These are phyloP conservation scores for Drosophila simulans DNA, from an alignment of 1,140 invertebrate species.

Conservation along the genomic window DNA sequence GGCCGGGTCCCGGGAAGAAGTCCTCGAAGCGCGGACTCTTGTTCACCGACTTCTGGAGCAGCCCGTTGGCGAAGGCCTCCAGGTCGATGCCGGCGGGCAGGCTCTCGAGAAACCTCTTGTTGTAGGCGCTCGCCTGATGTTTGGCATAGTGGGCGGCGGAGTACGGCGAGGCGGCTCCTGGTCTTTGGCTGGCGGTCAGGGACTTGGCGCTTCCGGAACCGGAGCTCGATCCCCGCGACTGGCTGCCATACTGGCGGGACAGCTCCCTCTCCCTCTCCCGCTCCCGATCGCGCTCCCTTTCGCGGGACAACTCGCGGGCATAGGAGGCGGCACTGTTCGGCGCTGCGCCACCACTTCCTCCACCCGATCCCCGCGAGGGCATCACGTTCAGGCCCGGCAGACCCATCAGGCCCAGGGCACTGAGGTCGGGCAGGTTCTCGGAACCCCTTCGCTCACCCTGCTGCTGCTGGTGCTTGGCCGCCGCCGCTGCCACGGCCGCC, in stretches of 20 bases:
- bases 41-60: constrained; percentile 80
- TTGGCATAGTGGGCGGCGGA: constrained; percentile 69
- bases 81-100: constrained; percentile 81
- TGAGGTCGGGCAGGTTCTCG: constrained; percentile 75
- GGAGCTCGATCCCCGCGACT: constrained; percentile 71
- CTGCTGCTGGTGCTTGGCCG: constrained; percentile 63
- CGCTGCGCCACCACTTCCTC: constrained; percentile 38
- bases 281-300: constrained; percentile 71
- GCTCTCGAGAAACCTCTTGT: constrained; percentile 77
- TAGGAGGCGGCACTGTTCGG: constrained; percentile 71
- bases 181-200: constrained; percentile 47
- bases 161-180: constrained; percentile 66
- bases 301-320: constrained; percentile 66
- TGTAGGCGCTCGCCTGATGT: constrained; percentile 67
- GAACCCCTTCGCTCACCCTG: constrained; percentile 44
- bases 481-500: constrained; percentile 63
- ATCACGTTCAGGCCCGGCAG: constrained; percentile 79
- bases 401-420: constrained; percentile 76
- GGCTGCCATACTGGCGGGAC: constrained; percentile 74
- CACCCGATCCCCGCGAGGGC: constrained; percentile 53
- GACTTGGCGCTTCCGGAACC: constrained; percentile 50
- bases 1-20: constrained; percentile 81
- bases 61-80: constrained; percentile 77
- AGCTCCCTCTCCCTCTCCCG: constrained; percentile 68
- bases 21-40: constrained; percentile 85